phyloP scores from a whole-genome alignment of 2,797 vertebrate genomes.

The Potorous gilbertii region DNA sequence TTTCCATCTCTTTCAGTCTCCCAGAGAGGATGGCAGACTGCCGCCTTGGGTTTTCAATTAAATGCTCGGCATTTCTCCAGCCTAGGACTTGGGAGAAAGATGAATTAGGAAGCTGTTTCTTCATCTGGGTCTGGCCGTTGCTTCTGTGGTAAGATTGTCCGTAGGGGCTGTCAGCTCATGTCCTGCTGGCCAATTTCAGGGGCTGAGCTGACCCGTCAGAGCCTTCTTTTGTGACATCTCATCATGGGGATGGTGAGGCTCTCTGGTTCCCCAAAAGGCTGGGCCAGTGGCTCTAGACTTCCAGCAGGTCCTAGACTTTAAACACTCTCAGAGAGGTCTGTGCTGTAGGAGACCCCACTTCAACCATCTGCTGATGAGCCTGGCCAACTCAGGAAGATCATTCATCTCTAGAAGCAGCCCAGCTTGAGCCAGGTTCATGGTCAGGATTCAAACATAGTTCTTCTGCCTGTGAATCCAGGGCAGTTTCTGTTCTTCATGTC shows the following conservation, averaged over 20 bases:
- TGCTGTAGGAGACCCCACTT: background rate
- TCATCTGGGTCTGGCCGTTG: background rate
- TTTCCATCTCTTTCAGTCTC: background rate
- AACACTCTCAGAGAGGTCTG: background rate
- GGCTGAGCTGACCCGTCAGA: background rate
- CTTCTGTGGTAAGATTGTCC: background rate
- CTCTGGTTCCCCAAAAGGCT: background rate
- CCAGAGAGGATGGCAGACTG: background rate
- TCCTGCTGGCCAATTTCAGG: background rate
- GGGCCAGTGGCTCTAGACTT: background rate
- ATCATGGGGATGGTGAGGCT: background rate
- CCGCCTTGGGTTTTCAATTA: background rate
- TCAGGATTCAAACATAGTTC: background rate
- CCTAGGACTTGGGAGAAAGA: background rate
- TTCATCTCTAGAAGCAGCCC: background rate
- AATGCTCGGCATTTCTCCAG: background rate
- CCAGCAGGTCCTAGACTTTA: background rate
- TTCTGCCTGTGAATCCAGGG: background rate
- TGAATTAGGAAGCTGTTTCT: background rate
- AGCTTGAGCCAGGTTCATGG: background rate
- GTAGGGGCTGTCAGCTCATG: background rate
- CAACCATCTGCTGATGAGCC: background rate
- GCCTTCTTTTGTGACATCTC: background rate
- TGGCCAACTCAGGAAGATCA: background rate
- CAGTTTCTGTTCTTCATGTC: background rate